A percentile compares a stretch with the other conserved stretches of the same genome.
phyloP scores from a whole-genome alignment of 2,113 vertebrate genomes.

The Rattus rattus region DNA sequence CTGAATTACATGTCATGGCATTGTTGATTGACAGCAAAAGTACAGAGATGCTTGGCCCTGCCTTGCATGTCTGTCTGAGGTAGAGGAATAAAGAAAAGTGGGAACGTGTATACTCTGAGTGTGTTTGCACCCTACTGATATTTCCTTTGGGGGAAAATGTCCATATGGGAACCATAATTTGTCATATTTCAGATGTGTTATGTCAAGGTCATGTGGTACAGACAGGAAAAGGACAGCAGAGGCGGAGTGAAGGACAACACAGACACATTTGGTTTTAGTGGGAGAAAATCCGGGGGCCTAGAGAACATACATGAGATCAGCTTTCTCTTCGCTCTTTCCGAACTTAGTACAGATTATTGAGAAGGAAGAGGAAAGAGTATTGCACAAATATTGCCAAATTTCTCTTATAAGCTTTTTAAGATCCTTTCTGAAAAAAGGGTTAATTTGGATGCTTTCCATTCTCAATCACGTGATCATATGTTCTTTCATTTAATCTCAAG shows the following conservation, averaged over 20 bases:
- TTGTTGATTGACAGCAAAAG: conserved; percentile 78
- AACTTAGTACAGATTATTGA: not conserved
- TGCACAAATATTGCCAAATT: not conserved
- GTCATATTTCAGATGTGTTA: not conserved
- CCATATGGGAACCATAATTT: not conserved
- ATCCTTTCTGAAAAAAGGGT: not conserved
- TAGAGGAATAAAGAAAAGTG: not conserved
- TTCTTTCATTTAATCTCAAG: not conserved
- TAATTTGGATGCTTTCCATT: not conserved
- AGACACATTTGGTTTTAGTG: not conserved
- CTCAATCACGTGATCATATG: not conserved
- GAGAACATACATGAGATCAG: not conserved
- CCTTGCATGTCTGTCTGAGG: conserved; percentile 75
- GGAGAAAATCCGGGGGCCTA: not conserved
- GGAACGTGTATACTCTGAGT: conserved; percentile 44
- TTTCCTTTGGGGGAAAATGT: conserved; percentile 43
- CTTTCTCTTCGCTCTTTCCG: rapidly evolving
- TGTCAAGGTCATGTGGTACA: not conserved
- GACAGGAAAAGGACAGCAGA: not conserved
- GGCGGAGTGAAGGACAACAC: not conserved
- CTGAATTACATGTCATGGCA: conserved; percentile 75
- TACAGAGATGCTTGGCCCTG: conserved; percentile 72
- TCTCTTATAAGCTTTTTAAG: not conserved
- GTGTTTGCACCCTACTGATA: conserved; percentile 44
- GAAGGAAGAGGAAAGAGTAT: not conserved